phyloP scores from a whole-genome alignment of 1,140 invertebrate species.

The Philopotamus ludificatus region DNA sequence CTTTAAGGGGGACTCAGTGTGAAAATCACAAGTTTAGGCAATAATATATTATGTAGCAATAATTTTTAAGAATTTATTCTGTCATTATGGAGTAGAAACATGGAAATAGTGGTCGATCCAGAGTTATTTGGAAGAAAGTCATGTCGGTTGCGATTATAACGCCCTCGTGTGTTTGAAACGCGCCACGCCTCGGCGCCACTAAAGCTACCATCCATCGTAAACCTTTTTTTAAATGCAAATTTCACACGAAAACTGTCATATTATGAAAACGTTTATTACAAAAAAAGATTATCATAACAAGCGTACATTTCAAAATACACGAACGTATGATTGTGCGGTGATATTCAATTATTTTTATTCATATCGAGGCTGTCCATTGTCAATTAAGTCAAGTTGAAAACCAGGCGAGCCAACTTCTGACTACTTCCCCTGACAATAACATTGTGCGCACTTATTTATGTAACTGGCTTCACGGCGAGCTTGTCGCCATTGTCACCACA shows the following conservation, averaged over 20 bases:
- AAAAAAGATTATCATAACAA: no score
- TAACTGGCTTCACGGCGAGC: not conserved
- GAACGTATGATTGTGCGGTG: no score
- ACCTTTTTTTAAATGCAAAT: no score
- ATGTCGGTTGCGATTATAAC: constrained; percentile 5
- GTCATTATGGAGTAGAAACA: not conserved
- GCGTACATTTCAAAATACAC: no score
- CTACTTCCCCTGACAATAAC: not conserved
- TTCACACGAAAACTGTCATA: no score
- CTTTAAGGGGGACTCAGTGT: no score
- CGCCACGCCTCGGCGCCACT: not conserved
- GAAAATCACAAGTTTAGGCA: no score
- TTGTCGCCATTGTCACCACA: not conserved
- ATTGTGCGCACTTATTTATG: not conserved
- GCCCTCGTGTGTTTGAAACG: constrained; percentile 2
- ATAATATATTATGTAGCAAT: no score
- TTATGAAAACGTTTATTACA: no score
- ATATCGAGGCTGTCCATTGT: not conserved
- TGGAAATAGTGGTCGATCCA: not conserved
- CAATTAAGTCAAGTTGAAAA: not conserved
- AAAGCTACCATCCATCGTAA: no score
- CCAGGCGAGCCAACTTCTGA: not conserved
- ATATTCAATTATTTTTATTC: no score
- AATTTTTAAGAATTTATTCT: no score
- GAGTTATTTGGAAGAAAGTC: not conserved